Base-by-base conservation (phyloP, 2,113 vertebrate genomes). In the Atrichornis clamosus region DNA sequence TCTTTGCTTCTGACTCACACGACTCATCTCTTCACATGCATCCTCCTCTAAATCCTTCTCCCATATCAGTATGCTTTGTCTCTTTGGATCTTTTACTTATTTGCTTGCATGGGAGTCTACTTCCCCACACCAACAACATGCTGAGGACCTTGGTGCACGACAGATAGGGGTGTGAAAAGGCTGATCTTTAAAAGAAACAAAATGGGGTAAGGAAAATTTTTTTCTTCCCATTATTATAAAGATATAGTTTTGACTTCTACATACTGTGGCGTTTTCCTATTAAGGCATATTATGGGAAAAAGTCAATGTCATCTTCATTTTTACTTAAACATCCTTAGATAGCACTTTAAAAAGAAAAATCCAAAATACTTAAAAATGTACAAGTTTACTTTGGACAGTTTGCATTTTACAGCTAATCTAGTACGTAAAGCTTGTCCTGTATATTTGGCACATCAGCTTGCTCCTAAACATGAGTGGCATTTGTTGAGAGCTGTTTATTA, bases 401-500 rank as follows among this genome's bases (percentile, higher is more conserved):
- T 63, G 53, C 20, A 37, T 77, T 92, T 77, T 90, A 88, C 44
- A 93, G 86, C 76, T 92, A 89, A 93, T 74, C 37, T 53, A 59
- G 67, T 39, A 84, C 60, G 83, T 83, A 93, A 96, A 90, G 46
- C 24, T 75, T 91, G 67, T 82, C 69, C 90, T 76, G 14, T 68
- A 69, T 80, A 89, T 72, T 79, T 87, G 90, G 84, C 74, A 89
- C 33, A 72, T 87, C 69, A 65, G 53, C 63, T 92, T 87, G 49
- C 59, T 93, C 49, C 77, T 85, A 87, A 84, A 78, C 23, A 30
- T 35, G 9, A 84, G 22, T 53, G 70, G 70, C 44, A 69, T 41
- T 81, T 89, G 55, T 79, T 93, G 89, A 96, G 85, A 93, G 52
- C 15, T 82, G 42, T 74, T 90, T 90, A 86, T 92, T 92, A 94